Conservation (phyloP, 2,888 invertebrate species). For the Piscicola geometra region DNA sequence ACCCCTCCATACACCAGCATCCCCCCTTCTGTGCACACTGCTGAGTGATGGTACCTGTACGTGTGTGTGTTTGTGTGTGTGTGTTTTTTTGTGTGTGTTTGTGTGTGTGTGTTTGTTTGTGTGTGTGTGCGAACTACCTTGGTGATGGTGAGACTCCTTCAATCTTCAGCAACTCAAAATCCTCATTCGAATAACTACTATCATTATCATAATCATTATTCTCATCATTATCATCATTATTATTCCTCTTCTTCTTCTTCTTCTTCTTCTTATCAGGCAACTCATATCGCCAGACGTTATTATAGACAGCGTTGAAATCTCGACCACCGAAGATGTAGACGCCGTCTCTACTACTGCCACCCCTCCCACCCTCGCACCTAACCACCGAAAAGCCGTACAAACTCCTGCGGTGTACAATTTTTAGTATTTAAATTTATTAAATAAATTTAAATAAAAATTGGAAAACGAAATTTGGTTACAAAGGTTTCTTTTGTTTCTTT, state of each 20-base stretch:
- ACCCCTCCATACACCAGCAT: conserved; percentile 86
- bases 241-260: neutral
- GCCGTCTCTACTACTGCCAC: too few species aligned
- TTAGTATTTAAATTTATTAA: conserved; percentile 6
- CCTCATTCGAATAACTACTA: neutral
- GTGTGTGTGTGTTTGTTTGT: conserved; percentile 1
- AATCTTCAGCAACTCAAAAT: neutral
- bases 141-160: conserved; percentile 1
- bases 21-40: conserved; percentile 78
- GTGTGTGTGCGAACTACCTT: neutral
- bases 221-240: neutral
- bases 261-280: neutral
- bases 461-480: neutral
- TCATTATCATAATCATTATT: neutral
- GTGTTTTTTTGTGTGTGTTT: neutral
- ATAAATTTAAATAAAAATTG: conserved; percentile 5
- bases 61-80: neutral
- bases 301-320: neutral
- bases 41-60: conserved; percentile 78
- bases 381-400: neutral
- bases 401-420: neutral
- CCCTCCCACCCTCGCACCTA: neutral
- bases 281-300: neutral
- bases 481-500: too few species aligned
- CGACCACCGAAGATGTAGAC: neutral